Evolutionary conservation across 1,140 invertebrate genomes (phyloP).

Genomic region (Euwallacea fornicatus): DNA sequence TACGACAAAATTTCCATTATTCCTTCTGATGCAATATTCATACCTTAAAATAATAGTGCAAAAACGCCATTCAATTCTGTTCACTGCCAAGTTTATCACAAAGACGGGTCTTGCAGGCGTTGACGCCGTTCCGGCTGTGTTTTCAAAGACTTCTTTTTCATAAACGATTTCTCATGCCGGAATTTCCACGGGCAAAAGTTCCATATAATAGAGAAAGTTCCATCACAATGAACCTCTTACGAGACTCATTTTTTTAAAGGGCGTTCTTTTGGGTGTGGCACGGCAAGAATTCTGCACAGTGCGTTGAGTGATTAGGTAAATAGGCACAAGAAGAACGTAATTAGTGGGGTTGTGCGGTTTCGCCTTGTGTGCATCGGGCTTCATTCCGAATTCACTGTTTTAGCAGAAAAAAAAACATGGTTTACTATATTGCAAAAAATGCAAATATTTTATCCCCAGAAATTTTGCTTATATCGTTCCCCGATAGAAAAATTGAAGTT

Average conservation of each 20-base stretch:
- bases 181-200: constrained; percentile 10
- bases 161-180: constrained; percentile 18
- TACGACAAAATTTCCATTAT: too few relatives aligned
- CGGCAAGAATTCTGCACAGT: background rate
- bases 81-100: constrained; percentile 5
- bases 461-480: too few relatives aligned
- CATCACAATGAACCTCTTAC: constrained; percentile 7
- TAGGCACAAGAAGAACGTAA: too few relatives aligned
- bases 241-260: constrained; percentile 3
- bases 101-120: background rate
- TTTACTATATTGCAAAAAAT: too few relatives aligned
- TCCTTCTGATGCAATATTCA: background rate
- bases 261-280: background rate
- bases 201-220: constrained; percentile 14
- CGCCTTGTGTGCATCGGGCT: too few relatives aligned
- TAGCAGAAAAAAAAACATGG: too few relatives aligned
- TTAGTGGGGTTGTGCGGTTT: too few relatives aligned
- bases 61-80: background rate
- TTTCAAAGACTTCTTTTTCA: constrained; percentile 9
- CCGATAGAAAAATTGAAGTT: too few relatives aligned
- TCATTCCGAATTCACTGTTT: too few relatives aligned
- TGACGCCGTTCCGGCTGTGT: background rate
- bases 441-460: too few relatives aligned
- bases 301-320: too few relatives aligned
- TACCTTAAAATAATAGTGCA: background rate